Base-by-base conservation (phyloP, 2,113 vertebrate species). In the Cryptotis parvus region DNA sequence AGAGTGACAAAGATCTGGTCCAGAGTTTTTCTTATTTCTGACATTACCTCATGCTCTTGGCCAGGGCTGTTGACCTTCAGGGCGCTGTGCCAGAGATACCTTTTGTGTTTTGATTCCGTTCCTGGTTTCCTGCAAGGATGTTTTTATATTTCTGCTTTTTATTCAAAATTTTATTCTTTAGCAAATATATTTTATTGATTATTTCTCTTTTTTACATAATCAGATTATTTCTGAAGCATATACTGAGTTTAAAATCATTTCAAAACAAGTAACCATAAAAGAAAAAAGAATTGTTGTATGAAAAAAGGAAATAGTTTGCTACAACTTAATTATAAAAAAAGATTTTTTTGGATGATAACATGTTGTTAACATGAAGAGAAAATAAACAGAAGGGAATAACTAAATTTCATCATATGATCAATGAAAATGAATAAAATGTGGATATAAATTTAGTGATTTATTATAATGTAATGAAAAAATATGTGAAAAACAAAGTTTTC, bases 101-200 rank as follows among this genome's bases (percentile, higher is more conserved):
- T 95, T 94, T 90, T 83, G 90, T 94, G 82, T 93, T 94, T 96
- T 94, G 74, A 92, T 96, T 94, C 92, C 3, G 0, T 91, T 96
- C 22, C 83, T 95, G 55, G 73, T 94, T 96, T 97, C 95, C 93
- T 94, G 80, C 37, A 93, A 78, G 92, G 37, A 91, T 84, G 45
- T 94, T 92, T 96, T 95, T 84, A 74, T 45, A 63, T 72, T 92
- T 77, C 15, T 91, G 11, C 83, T 87, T 88, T 89, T 90, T 58
- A 85, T 49, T 33, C 26, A 92, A 92, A 84, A 91, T 81, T 87
- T 87, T 12, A 86, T 86, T 95, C 49, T 94, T 92, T 69, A 84
- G 37, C 79, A 93, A 93, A 66, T 84, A 2, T 3, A 81, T 73
- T 94, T 89, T 63, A 90, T 16, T 89, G 70, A 15, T 90, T 10